phyloP scores from a whole-genome alignment of 2,888 invertebrate species.

The Eilema sororculum region DNA sequence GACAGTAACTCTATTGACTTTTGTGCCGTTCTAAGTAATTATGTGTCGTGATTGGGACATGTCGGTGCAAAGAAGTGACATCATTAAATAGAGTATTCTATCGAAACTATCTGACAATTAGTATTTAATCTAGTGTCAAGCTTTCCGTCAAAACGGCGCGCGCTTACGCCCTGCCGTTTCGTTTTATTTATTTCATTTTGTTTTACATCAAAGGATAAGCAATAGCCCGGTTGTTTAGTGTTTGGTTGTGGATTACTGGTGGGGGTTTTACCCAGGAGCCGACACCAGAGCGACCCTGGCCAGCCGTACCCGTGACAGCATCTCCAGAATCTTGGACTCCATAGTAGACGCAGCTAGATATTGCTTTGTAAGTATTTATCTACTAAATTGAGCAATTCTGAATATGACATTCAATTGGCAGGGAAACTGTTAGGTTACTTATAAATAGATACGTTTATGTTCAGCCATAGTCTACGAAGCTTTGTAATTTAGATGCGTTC shows the following conservation, averaged over 20 bases:
- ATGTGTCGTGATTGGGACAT: constrained; percentile 94
- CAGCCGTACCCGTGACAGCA: constrained; percentile 80
- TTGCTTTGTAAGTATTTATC: constrained; percentile 81
- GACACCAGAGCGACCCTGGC: constrained; percentile 79
- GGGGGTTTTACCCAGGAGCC: constrained; percentile 70
- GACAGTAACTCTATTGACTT: constrained; percentile 58
- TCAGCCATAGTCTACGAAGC: constrained; percentile 44
- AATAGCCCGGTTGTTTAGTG: constrained; percentile 73
- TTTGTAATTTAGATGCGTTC: constrained; percentile 55
- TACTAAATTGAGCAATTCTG: constrained; percentile 16
- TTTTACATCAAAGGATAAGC: constrained; percentile 85
- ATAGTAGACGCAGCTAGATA: constrained; percentile 85
- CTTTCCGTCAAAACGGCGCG: constrained; percentile 82
- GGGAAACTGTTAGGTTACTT: constrained; percentile 44
- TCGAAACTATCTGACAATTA: constrained; percentile 51
- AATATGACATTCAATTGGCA: constrained; percentile 24
- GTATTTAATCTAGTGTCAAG: constrained; percentile 65
- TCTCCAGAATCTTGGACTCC: constrained; percentile 85
- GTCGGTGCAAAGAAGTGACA: constrained; percentile 77
- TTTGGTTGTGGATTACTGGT: constrained; percentile 70
- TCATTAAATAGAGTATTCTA: constrained; percentile 76
- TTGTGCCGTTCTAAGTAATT: constrained; percentile 72
- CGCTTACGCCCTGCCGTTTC: constrained; percentile 75
- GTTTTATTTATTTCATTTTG: constrained; percentile 84
- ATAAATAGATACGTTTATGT: constrained; percentile 36